These are phyloP conservation scores for Orestias chungarensis DNA, from an alignment of 2,797 vertebrate species.

Conservation along the genomic window DNA sequence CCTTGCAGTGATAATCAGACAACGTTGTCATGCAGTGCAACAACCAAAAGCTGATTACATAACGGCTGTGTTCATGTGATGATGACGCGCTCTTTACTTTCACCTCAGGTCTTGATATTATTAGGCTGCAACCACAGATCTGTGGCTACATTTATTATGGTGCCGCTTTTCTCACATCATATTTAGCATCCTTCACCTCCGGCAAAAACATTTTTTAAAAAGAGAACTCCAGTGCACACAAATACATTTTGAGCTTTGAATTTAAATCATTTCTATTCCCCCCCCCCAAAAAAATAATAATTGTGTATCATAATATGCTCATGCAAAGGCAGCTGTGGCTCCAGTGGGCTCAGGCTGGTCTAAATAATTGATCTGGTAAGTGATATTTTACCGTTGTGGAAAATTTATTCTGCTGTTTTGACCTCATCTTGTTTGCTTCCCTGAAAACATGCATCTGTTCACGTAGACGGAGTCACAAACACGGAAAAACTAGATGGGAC, in stretches of 20 bases:
- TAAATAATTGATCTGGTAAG: conserved; percentile 63
- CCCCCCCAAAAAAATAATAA: conserved; percentile 23
- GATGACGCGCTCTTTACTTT: conserved; percentile 11
- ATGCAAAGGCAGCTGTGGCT: conserved; percentile 36
- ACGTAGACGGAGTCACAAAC: background rate
- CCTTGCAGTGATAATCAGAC: conserved; percentile 21
- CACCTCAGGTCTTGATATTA: conserved; percentile 23
- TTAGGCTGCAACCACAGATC: conserved; percentile 32
- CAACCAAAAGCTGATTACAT: conserved; percentile 59
- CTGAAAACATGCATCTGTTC: background rate
- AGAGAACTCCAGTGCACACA: conserved; percentile 1
- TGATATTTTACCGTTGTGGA: conserved; percentile 35
- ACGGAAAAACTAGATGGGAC: conserved; percentile 12
- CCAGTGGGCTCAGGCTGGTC: conserved; percentile 5
- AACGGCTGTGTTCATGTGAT: conserved; percentile 41
- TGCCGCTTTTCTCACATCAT: conserved; percentile 11
- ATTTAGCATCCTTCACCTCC: conserved; percentile 23
- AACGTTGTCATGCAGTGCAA: conserved; percentile 29
- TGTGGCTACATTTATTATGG: conserved; percentile 23
- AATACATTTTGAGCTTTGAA: conserved; percentile 36
- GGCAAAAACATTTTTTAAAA: no score
- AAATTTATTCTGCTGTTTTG: conserved; percentile 33
- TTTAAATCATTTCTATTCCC: conserved; percentile 52
- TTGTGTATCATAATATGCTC: conserved; percentile 22
- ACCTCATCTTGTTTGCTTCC: conserved; percentile 6